phyloP scores from a whole-genome alignment of 2,113 vertebrate genomes.

The Agelaius tricolor region DNA sequence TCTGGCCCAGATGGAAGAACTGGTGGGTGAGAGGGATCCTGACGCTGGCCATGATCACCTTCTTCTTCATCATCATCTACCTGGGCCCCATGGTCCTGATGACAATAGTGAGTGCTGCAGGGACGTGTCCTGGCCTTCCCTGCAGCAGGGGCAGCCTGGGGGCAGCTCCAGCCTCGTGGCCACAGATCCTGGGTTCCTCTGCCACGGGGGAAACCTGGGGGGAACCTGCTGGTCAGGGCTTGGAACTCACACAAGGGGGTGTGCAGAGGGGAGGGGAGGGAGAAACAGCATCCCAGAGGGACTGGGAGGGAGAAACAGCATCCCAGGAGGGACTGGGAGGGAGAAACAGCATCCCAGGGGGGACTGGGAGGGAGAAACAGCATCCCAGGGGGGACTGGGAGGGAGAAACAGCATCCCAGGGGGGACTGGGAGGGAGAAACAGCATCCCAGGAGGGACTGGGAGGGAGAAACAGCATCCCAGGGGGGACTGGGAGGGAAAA shows the following conservation, averaged over 20 bases:
- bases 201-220: background rate
- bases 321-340: background rate
- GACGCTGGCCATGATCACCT: constrained; percentile 95
- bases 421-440: background rate
- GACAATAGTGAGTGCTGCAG: constrained; percentile 89
- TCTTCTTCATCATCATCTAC: constrained; percentile 99
- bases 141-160: accelerated
- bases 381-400: background rate
- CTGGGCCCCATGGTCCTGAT: constrained; percentile 96
- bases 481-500: too few relatives aligned
- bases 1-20: constrained; percentile 90
- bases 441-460: background rate
- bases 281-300: background rate
- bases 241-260: background rate
- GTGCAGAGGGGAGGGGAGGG: background rate
- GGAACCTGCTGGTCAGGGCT: background rate
- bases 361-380: background rate
- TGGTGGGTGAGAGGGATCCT: constrained; percentile 99
- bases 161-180: background rate
- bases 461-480: background rate
- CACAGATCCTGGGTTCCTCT: background rate
- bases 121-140: background rate
- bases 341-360: background rate
- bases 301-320: background rate
- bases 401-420: background rate